Evolutionary conservation across 2,113 vertebrate genomes (phyloP).

Genomic region (Catharus minimus): DNA sequence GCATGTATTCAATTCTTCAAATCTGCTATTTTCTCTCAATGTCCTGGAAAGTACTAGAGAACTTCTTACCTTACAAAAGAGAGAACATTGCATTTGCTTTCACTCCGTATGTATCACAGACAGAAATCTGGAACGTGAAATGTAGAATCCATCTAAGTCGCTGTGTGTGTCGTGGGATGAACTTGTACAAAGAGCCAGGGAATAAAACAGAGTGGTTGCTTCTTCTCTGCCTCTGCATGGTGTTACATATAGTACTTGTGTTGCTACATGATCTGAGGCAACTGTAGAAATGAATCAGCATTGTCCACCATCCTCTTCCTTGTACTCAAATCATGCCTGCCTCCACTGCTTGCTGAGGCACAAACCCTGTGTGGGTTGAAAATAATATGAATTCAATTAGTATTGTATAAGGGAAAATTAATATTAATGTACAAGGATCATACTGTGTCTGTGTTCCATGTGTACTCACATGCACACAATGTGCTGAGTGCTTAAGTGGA

Average conservation of each 20-base stretch:
- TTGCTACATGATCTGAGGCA: not conserved
- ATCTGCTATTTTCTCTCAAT: not conserved
- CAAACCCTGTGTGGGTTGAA: not conserved
- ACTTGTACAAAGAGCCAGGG: not conserved
- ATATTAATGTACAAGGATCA: not conserved
- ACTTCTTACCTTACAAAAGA: not conserved
- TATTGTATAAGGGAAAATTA: not conserved
- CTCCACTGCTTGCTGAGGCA: not conserved
- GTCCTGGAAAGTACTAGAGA: not conserved
- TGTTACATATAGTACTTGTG: not conserved
- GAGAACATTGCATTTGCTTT: not conserved
- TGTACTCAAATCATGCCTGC: not conserved
- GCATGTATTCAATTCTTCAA: not conserved
- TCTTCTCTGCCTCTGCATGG: not conserved
- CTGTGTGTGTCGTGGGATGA: not conserved
- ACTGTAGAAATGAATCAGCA: not conserved
- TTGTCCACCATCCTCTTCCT: not conserved
- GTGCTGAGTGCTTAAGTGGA: not conserved
- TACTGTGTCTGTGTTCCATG: fast-evolving
- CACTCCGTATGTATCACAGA: not conserved
- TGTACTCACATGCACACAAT: not conserved
- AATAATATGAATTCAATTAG: not conserved
- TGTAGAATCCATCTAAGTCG: not conserved
- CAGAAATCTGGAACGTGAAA: not conserved
- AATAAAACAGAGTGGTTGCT: not conserved